Conservation (phyloP, 2,888 invertebrate species). For the Euclidia mi region DNA sequence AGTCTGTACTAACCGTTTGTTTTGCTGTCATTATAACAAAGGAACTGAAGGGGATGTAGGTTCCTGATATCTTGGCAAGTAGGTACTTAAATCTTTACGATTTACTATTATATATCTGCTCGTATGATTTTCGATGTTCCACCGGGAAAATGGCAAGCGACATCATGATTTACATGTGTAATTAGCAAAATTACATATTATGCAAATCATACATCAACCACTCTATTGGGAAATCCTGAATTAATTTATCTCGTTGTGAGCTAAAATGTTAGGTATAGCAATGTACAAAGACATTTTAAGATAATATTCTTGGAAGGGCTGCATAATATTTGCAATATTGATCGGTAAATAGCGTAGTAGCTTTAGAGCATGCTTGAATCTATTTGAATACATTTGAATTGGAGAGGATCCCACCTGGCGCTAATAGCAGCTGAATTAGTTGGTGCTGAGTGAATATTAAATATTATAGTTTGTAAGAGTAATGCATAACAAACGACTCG, state of each 20-base stretch:
- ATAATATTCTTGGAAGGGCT: constrained; percentile 31
- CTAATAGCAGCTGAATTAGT: constrained; percentile 16
- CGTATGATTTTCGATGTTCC: no score
- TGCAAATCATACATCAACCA: background rate
- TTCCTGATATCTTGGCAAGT: no score
- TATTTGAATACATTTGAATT: constrained; percentile 52
- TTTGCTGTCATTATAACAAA: no score
- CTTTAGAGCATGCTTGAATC: constrained; percentile 44
- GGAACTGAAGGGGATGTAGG: no score
- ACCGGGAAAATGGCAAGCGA: no score
- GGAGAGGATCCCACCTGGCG: constrained; percentile 16
- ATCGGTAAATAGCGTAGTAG: constrained; percentile 27
- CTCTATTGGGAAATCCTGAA: background rate
- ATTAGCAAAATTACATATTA: no score
- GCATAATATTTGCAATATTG: constrained; percentile 49
- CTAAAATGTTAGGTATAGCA: no score
- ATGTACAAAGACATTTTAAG: constrained; percentile 14
- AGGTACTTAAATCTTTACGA: no score
- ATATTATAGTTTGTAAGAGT: constrained; percentile 13
- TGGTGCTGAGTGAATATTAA: constrained; percentile 13
- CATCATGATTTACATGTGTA: no score
- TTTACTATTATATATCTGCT: no score
- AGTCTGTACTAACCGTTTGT: no score
- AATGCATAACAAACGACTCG: constrained; percentile 18
- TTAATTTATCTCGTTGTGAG: background rate